phyloP scores from a whole-genome alignment of 1,140 invertebrate genomes.

The Hyposmocoma kahamanoa region DNA sequence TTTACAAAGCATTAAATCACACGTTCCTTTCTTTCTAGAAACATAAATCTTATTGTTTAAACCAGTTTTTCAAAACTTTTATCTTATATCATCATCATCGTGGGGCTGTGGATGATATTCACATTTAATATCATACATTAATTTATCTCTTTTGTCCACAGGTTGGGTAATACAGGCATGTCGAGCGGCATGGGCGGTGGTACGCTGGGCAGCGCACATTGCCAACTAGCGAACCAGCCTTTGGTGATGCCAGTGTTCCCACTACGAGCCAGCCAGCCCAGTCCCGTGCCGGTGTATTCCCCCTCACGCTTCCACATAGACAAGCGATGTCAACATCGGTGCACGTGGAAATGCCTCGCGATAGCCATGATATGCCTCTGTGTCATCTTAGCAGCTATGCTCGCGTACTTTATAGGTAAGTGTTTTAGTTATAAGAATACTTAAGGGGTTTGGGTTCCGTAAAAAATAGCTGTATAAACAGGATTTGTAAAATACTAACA shows the following conservation, averaged over 20 bases:
- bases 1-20: no score
- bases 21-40: no score
- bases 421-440: slow-evolving; percentile 16
- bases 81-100: no score
- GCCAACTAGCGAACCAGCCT: slow-evolving; percentile 76
- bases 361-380: slow-evolving; percentile 92
- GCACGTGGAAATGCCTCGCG: slow-evolving; percentile 96
- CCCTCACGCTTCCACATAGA: slow-evolving; percentile 95
- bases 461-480: no score
- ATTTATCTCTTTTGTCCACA: slow-evolving; percentile 28
- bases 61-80: no score
- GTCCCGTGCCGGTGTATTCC: slow-evolving; percentile 85
- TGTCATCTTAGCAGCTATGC: slow-evolving; percentile 90
- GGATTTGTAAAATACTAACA: no score
- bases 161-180: slow-evolving; percentile 64
- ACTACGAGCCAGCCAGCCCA: slow-evolving; percentile 79
- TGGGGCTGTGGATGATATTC: no score
- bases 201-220: slow-evolving; percentile 61
- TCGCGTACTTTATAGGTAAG: slow-evolving; percentile 96
- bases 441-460: background rate
- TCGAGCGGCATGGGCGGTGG: slow-evolving; percentile 61
- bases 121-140: no score
- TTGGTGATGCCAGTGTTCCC: slow-evolving; percentile 88
- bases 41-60: no score
- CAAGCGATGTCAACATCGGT: slow-evolving; percentile 92